Percentiles rank a stretch among this genome's conserved stretches.
These are phyloP conservation scores for Episyrphus balteatus DNA, from an alignment of 1,140 invertebrate species.

Conservation along the genomic window DNA sequence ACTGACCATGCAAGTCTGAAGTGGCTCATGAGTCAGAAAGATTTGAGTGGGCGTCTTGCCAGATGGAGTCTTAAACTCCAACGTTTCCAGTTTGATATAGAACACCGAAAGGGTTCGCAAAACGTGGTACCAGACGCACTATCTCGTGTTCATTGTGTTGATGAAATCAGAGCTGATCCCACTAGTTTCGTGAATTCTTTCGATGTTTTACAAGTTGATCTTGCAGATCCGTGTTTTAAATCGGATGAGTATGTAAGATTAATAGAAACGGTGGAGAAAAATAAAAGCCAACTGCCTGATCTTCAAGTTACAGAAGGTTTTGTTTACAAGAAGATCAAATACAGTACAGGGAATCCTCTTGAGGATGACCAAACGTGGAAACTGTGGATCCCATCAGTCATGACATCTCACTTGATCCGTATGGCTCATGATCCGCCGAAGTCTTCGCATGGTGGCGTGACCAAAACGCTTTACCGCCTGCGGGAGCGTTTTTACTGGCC, in stretches of 20 bases:
- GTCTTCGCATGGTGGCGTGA: too few relatives aligned
- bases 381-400: constrained; percentile 1
- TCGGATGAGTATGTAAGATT: neutral
- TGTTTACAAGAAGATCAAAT: neutral
- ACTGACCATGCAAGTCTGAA: too few relatives aligned
- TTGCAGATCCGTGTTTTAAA: neutral
- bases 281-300: neutral
- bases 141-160: neutral
- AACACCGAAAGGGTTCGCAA: constrained; percentile 19
- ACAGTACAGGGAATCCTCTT: neutral
- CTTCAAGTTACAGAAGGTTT: neutral
- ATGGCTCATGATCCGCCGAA: too few relatives aligned
- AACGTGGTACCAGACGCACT: constrained; percentile 12
- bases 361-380: neutral
- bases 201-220: neutral
- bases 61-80: constrained; percentile 23
- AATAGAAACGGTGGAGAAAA: neutral
- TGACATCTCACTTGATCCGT: neutral
- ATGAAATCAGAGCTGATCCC: neutral
- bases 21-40: too few relatives aligned
- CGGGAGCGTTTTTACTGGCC: too few relatives aligned
- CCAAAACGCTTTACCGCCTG: too few relatives aligned
- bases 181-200: neutral
- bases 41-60: constrained; percentile 23
- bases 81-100: constrained; percentile 20